These are phyloP conservation scores for Acanthosepion esculentum DNA, from an alignment of 2,888 invertebrate genomes.

Conservation along the genomic window DNA sequence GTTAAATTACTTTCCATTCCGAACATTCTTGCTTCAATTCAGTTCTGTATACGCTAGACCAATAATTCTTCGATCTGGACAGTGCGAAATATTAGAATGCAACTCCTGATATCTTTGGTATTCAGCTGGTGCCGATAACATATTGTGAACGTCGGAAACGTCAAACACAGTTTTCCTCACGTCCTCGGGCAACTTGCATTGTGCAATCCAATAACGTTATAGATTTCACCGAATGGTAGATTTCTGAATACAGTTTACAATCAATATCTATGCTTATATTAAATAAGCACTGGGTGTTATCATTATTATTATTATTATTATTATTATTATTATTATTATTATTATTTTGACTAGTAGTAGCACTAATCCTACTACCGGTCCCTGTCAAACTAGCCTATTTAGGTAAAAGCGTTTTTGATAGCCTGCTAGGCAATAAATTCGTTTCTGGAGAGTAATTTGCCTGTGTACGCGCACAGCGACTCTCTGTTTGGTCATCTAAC, in stretches of 20 bases:
- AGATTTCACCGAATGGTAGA: background rate
- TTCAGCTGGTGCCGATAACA: slow-evolving; percentile 23
- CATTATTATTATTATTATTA: too few species aligned
- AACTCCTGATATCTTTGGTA: background rate
- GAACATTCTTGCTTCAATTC: background rate
- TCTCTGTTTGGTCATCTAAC: too few species aligned
- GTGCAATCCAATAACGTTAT: background rate
- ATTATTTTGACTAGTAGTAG: too few species aligned
- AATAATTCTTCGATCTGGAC: slow-evolving; percentile 1
- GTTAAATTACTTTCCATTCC: background rate
- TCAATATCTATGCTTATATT: background rate
- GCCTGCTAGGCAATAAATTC: too few species aligned
- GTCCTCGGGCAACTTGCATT: background rate
- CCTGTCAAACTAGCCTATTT: too few species aligned
- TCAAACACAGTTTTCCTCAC: background rate
- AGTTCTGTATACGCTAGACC: background rate
- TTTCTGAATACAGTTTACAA: background rate
- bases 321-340: too few species aligned
- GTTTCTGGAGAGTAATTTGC: too few species aligned
- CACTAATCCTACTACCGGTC: too few species aligned
- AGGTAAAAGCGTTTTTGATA: too few species aligned
- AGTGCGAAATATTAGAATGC: slow-evolving; percentile 11
- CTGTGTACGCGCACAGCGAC: too few species aligned
- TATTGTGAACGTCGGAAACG: background rate
- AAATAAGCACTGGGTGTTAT: background rate